phyloP scores from a whole-genome alignment of 2,888 invertebrate species.

The Caenorhabditis virilis region DNA sequence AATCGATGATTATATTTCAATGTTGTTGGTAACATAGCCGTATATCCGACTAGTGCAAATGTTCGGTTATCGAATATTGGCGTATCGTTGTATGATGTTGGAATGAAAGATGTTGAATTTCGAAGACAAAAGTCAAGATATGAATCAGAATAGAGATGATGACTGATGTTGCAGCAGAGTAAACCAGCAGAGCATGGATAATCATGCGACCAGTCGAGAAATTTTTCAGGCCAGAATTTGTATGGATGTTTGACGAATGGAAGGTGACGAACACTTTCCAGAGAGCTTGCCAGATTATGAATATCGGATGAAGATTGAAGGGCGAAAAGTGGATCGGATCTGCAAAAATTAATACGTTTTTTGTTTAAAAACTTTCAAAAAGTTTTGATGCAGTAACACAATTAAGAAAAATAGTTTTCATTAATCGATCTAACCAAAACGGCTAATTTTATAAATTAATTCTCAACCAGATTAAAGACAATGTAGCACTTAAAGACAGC shows the following conservation, averaged over 20 bases:
- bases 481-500: no score
- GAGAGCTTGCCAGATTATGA: conserved; percentile 21
- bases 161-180: conserved; percentile 47
- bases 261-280: conserved; percentile 44
- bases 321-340: conserved; percentile 32
- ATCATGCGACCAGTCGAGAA: conserved; percentile 51
- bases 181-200: conserved; percentile 45
- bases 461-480: no score
- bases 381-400: no score
- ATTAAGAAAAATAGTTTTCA: no score
- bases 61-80: conserved; percentile 65
- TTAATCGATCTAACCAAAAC: no score
- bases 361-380: no score
- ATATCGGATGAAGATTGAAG: conserved; percentile 28
- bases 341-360: no score
- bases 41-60: conserved; percentile 61
- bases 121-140: conserved; percentile 51
- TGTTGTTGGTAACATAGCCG: conserved; percentile 59
- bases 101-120: conserved; percentile 60
- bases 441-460: not conserved
- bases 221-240: conserved; percentile 65
- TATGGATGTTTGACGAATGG: conserved; percentile 56
- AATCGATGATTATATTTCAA: conserved; percentile 62
- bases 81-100: conserved; percentile 66
- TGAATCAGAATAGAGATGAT: conserved; percentile 35